Percentiles rank a stretch among this genome's conserved stretches.
These are phyloP conservation scores for Rachycentron canadum DNA, from an alignment of 2,797 vertebrate genomes.

Conservation along the genomic window DNA sequence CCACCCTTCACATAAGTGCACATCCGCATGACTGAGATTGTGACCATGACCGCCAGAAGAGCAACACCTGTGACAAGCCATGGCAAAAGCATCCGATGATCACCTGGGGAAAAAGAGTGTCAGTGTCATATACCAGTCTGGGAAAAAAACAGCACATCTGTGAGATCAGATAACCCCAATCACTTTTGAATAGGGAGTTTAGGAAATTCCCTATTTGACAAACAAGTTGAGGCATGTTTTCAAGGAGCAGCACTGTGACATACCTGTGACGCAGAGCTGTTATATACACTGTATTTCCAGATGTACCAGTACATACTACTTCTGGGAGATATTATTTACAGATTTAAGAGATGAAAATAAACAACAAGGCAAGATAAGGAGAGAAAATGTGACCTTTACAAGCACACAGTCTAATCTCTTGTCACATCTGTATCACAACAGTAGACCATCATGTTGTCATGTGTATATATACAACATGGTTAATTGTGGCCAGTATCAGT, in stretches of 20 bases:
- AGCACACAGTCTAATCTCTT: slow-evolving; percentile 15
- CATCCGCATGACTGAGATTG: neutral
- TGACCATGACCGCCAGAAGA: slow-evolving; percentile 27
- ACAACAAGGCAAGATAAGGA: neutral
- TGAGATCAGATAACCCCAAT: slow-evolving; percentile 7
- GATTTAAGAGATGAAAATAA: neutral
- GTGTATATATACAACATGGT: no score
- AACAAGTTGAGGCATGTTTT: slow-evolving; percentile 30
- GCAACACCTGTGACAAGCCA: slow-evolving; percentile 46
- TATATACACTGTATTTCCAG: neutral
- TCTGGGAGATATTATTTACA: neutral
- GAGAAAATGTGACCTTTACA: slow-evolving; percentile 2
- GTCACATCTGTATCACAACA: slow-evolving; percentile 7
- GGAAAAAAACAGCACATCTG: neutral
- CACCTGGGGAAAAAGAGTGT: slow-evolving; percentile 44
- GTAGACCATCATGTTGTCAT: neutral
- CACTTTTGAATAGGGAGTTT: neutral
- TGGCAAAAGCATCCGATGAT: slow-evolving; percentile 16
- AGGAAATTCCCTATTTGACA: slow-evolving; percentile 11
- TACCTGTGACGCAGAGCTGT: neutral
- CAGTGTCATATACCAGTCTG: neutral
- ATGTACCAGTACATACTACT: neutral
- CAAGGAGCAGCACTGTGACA: neutral
- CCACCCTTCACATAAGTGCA: slow-evolving; percentile 62
- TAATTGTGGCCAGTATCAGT: neutral